Evolutionary conservation across 2,797 vertebrate species (phyloP).

Genomic region (Taeniopygia guttata): DNA sequence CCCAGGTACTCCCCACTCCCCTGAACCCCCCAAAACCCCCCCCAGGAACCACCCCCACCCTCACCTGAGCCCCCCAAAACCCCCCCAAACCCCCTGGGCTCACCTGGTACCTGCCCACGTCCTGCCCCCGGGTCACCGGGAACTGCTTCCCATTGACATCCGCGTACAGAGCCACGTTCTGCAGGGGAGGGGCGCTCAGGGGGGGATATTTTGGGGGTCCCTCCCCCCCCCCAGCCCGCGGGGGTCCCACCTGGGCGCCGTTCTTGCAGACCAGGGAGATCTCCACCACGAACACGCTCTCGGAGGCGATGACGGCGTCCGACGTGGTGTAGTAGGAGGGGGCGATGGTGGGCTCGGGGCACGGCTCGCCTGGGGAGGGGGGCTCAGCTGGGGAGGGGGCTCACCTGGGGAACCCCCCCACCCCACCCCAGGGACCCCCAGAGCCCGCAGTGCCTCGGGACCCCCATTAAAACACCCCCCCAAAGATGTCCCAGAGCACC

Average conservation of each 20-base stretch:
- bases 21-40: too few relatives aligned
- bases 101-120: slow-evolving; percentile 83
- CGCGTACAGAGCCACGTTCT: slow-evolving; percentile 91
- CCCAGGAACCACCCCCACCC: too few relatives aligned
- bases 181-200: background rate
- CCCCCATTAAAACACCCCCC: too few relatives aligned
- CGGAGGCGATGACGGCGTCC: slow-evolving; percentile 90
- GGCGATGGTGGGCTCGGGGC: slow-evolving; percentile 86
- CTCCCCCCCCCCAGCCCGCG: background rate
- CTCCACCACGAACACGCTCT: slow-evolving; percentile 93
- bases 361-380: slow-evolving; percentile 80
- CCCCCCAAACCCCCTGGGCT: background rate
- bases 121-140: slow-evolving; percentile 91
- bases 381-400: slow-evolving; percentile 19
- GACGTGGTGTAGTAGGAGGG: slow-evolving; percentile 92
- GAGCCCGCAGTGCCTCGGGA: too few relatives aligned
- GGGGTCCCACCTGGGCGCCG: slow-evolving; percentile 85
- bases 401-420: too few relatives aligned
- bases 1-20: too few relatives aligned
- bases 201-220: background rate
- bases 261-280: slow-evolving; percentile 89
- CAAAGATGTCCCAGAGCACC: too few relatives aligned
- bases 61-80: too few relatives aligned
- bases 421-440: too few relatives aligned
- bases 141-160: slow-evolving; percentile 92